A percentile compares a stretch with the other conserved stretches of the same genome.
These are phyloP conservation scores for Argynnis bischoffii DNA, from an alignment of 2,888 invertebrate genomes.

Conservation along the genomic window DNA sequence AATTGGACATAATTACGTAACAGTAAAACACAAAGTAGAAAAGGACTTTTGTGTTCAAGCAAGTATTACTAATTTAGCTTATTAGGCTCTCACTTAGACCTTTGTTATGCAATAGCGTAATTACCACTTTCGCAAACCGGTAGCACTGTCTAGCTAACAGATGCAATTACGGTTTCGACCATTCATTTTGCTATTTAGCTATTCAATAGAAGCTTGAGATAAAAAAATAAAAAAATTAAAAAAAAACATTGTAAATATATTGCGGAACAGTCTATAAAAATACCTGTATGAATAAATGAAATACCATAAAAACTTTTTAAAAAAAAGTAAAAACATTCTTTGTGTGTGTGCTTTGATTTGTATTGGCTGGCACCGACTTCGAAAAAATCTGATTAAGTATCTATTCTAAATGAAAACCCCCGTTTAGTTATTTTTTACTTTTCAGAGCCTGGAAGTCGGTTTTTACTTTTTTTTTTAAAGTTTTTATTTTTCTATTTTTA, in stretches of 20 bases:
- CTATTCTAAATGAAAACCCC: too few relatives aligned
- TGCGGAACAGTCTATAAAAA: too few relatives aligned
- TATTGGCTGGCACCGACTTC: too few relatives aligned
- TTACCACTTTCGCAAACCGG: slow-evolving; percentile 19
- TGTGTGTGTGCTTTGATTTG: too few relatives aligned
- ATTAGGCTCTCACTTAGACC: slow-evolving; percentile 11
- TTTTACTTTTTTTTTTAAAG: too few relatives aligned
- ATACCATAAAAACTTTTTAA: too few relatives aligned
- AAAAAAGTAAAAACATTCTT: too few relatives aligned
- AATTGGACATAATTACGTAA: slow-evolving; percentile 9
- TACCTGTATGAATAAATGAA: background rate
- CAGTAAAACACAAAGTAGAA: slow-evolving; percentile 18
- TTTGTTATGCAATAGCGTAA: slow-evolving; percentile 18
- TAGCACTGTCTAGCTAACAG: slow-evolving; percentile 15
- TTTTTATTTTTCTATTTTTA: too few relatives aligned
- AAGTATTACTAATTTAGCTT: slow-evolving; percentile 17
- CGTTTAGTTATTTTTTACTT: too few relatives aligned
- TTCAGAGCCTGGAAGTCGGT: too few relatives aligned
- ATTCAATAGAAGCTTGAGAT: background rate
- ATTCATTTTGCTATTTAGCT: background rate
- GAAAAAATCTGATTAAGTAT: too few relatives aligned
- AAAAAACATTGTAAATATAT: too few relatives aligned
- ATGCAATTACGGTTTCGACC: background rate
- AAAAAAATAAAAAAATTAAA: background rate
- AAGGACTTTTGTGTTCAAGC: slow-evolving; percentile 16